Conservation (phyloP, 2,113 vertebrate species). For the Hippopotamus amphibius region DNA sequence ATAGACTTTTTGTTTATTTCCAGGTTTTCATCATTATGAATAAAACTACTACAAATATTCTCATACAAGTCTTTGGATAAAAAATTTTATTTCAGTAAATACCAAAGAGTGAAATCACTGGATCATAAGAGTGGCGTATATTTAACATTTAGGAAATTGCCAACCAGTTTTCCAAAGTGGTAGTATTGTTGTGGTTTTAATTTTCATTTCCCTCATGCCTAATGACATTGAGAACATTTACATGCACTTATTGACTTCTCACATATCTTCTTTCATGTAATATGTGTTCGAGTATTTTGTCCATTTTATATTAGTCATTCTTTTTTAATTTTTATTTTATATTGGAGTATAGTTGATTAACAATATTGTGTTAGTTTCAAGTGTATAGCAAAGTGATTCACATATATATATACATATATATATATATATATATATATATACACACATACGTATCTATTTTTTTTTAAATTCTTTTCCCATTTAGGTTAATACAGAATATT, state of each 20-base stretch:
- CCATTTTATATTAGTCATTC: neutral
- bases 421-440: too few species aligned
- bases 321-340: neutral
- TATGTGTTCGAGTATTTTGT: constrained; percentile 16
- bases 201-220: neutral
- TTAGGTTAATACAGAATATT: neutral
- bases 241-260: neutral
- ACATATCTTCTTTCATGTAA: neutral
- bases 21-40: neutral
- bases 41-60: neutral
- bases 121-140: neutral
- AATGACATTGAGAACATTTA: constrained; percentile 5
- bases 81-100: constrained; percentile 2
- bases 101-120: neutral
- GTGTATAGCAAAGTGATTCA: neutral
- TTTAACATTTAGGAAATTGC: neutral
- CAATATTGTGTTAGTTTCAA: neutral
- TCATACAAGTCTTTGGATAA: neutral
- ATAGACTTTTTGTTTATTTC: constrained; percentile 16
- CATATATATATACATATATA: too few species aligned
- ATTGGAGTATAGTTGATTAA: neutral
- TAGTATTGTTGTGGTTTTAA: neutral
- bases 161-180: constrained; percentile 2
- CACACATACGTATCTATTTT: neutral
- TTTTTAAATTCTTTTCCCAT: neutral